A percentile compares a stretch with the other conserved stretches of the same genome.
These are phyloP conservation scores for Orthosia cruda DNA, from an alignment of 2,888 invertebrate genomes.

Conservation along the genomic window DNA sequence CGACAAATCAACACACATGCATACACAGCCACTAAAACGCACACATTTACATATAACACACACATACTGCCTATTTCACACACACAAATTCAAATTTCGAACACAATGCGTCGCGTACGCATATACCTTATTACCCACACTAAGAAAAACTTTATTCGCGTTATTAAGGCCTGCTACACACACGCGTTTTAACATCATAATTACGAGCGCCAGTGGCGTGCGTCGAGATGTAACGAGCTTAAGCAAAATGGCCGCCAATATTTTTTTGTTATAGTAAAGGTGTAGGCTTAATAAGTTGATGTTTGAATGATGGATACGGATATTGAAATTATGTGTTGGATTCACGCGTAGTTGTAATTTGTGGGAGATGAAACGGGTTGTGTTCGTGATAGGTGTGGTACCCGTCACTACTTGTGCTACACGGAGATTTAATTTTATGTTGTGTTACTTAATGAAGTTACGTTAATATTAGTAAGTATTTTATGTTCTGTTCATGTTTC, in stretches of 20 bases:
- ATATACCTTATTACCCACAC: constrained; percentile 69
- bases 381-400: constrained; percentile 21
- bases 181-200: constrained; percentile 84
- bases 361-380: constrained; percentile 43
- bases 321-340: constrained; percentile 72
- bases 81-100: constrained; percentile 33
- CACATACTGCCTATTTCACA: constrained; percentile 25
- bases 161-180: constrained; percentile 75
- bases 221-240: constrained; percentile 90
- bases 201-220: constrained; percentile 90
- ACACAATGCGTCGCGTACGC: constrained; percentile 68
- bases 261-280: constrained; percentile 82
- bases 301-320: constrained; percentile 77
- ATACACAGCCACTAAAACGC: constrained; percentile 61
- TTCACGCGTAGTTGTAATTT: constrained; percentile 66
- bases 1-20: constrained; percentile 82
- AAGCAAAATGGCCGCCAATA: constrained; percentile 91
- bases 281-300: constrained; percentile 83
- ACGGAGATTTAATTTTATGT: constrained; percentile 32
- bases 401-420: constrained; percentile 52
- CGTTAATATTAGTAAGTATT: background rate
- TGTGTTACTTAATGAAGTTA: constrained; percentile 1
- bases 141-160: constrained; percentile 77
- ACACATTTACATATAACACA: constrained; percentile 39
- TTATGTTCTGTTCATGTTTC: background rate